phyloP scores from a whole-genome alignment of 1,140 invertebrate genomes.

The Panagrolaimus sp. region DNA sequence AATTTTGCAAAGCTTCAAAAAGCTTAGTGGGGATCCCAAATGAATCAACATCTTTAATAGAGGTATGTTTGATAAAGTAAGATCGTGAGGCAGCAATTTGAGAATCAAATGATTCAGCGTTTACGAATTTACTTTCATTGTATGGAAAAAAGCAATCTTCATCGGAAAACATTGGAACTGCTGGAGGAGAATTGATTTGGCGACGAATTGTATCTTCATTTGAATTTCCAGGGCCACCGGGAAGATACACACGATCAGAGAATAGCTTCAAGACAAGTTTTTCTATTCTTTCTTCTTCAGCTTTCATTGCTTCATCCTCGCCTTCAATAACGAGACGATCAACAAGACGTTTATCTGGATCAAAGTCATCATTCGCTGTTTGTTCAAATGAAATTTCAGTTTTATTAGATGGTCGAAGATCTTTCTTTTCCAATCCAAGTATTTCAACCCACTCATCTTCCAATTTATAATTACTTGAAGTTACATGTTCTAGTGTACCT shows the following conservation, averaged over 20 bases:
- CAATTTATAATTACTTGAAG: neutral
- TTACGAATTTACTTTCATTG: too few relatives aligned
- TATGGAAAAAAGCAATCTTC: neutral
- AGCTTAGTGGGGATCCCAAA: neutral
- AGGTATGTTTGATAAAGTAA: neutral
- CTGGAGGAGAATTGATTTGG: neutral
- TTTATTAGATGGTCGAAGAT: neutral
- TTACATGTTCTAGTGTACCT: neutral
- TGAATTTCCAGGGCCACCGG: neutral
- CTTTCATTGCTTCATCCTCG: neutral
- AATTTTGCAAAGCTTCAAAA: neutral
- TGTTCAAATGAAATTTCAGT: constrained; percentile 5
- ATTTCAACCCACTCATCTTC: neutral
- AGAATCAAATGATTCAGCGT: too few relatives aligned
- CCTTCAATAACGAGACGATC: neutral
- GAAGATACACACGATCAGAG: neutral
- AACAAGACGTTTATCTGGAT: neutral
- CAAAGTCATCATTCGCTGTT: neutral
- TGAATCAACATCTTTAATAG: neutral
- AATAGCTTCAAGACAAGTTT: neutral
- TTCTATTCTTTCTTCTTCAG: neutral
- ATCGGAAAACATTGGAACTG: neutral
- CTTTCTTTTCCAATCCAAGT: neutral
- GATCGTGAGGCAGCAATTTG: neutral
- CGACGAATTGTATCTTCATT: neutral